phyloP scores from a whole-genome alignment of 2,888 invertebrate species.

The Acronicta psi region DNA sequence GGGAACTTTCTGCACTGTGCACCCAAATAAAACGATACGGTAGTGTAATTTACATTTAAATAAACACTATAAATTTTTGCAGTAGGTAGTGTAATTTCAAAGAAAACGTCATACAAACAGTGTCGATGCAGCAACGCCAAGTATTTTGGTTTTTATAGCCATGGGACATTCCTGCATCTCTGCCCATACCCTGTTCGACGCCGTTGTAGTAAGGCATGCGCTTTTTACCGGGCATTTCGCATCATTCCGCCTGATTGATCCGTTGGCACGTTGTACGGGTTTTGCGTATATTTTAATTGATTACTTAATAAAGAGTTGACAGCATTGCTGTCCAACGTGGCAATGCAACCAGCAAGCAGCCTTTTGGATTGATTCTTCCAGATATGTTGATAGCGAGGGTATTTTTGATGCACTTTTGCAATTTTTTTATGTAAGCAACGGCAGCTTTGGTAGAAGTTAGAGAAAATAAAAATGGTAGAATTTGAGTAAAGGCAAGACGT shows the following conservation, averaged over 20 bases:
- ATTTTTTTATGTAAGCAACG: no score
- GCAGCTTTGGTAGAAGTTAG: no score
- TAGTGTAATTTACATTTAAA: no score
- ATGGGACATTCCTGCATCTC: constrained; percentile 28
- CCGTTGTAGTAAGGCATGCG: constrained; percentile 67
- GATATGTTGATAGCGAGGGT: no score
- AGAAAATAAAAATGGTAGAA: no score
- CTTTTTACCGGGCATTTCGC: constrained; percentile 63
- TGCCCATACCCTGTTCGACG: constrained; percentile 24
- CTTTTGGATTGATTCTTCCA: no score
- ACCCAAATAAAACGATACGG: no score
- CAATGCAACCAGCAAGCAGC: constrained; percentile 2
- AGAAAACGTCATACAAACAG: constrained; percentile 32
- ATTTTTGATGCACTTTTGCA: no score
- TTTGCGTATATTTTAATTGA: constrained; percentile 38
- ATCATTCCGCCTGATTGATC: constrained; percentile 72
- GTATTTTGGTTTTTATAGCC: constrained; percentile 61
- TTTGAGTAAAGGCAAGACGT: no score
- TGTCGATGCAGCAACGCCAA: constrained; percentile 42
- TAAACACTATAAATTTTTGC: no score
- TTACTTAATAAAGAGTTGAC: constrained; percentile 28
- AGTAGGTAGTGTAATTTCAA: constrained; percentile 1
- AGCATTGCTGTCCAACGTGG: no score
- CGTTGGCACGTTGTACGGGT: constrained; percentile 55
- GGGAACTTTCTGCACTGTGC: no score